phyloP scores from a whole-genome alignment of 2,797 vertebrate species.

The Pyrrhura leucotis region DNA sequence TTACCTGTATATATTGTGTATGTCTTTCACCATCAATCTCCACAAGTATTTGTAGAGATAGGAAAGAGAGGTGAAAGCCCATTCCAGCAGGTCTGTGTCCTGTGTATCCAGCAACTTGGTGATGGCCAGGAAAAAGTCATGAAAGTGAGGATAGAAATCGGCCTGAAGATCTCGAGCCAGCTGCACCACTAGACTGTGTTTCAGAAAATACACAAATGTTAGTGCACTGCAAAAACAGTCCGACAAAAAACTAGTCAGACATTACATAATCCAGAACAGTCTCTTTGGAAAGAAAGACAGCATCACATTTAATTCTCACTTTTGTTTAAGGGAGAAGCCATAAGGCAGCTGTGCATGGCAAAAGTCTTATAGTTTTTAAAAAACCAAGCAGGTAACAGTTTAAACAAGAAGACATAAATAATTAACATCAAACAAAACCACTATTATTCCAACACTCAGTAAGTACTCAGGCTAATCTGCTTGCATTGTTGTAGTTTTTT shows the following conservation, averaged over 20 bases:
- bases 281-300: neutral
- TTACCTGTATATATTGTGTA: conserved; percentile 92
- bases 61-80: conserved; percentile 92
- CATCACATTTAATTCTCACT: neutral
- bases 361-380: neutral
- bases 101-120: conserved; percentile 90
- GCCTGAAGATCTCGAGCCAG: conserved; percentile 94
- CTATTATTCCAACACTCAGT: neutral
- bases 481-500: neutral
- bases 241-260: neutral
- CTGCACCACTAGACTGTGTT: conserved; percentile 91
- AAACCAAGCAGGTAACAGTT: neutral
- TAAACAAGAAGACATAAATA: neutral
- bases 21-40: conserved; percentile 96
- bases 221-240: neutral
- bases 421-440: neutral
- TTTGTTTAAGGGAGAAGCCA: neutral
- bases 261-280: neutral
- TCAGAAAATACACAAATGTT: neutral
- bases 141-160: conserved; percentile 97
- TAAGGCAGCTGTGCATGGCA: neutral
- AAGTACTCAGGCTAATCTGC: neutral
- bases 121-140: conserved; percentile 90
- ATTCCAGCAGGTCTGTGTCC: conserved; percentile 92
- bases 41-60: conserved; percentile 99